Percentiles rank a stretch among this genome's conserved stretches.
Conservation (phyloP, 2,113 vertebrate genomes). For the Vicugna pacos region DNA sequence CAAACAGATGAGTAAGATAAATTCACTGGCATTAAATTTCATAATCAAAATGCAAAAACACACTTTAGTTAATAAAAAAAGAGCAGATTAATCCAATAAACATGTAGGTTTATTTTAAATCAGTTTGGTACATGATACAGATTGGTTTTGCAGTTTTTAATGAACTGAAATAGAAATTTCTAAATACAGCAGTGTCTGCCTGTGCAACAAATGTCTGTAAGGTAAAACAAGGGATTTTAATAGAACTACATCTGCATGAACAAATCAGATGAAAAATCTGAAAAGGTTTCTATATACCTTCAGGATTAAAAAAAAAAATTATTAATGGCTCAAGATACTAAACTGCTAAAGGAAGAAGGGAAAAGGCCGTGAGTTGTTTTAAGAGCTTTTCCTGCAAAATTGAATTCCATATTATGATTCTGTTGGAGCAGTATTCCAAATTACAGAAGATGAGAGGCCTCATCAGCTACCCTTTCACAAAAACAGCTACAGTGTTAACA, state of each 20-base stretch:
- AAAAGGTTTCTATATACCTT: slow-evolving; percentile 79
- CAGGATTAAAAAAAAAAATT: slow-evolving; percentile 75
- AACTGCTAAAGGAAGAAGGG: neutral
- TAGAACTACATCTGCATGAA: slow-evolving; percentile 80
- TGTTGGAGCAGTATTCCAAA: slow-evolving; percentile 52
- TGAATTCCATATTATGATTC: slow-evolving; percentile 10
- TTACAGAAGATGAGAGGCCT: slow-evolving; percentile 12
- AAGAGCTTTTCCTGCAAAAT: slow-evolving; percentile 61
- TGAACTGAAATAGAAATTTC: slow-evolving; percentile 85
- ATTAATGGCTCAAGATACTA: slow-evolving; percentile 76
- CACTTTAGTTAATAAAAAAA: slow-evolving; percentile 46
- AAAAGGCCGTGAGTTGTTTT: slow-evolving; percentile 27
- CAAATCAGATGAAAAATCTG: slow-evolving; percentile 84
- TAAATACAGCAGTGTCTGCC: slow-evolving; percentile 85
- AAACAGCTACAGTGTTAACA: slow-evolving; percentile 47
- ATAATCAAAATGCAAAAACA: slow-evolving; percentile 44
- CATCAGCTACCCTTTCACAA: slow-evolving; percentile 39
- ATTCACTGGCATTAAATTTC: neutral
- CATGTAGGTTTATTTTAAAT: slow-evolving; percentile 88
- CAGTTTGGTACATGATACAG: slow-evolving; percentile 86
- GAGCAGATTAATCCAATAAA: slow-evolving; percentile 79
- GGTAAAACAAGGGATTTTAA: slow-evolving; percentile 74
- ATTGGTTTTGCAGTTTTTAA: slow-evolving; percentile 84
- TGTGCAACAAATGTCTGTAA: slow-evolving; percentile 84
- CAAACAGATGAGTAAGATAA: neutral